Conservation (phyloP, 92 coral and sea anemone genomes). For the Galaxea fascicularis region DNA sequence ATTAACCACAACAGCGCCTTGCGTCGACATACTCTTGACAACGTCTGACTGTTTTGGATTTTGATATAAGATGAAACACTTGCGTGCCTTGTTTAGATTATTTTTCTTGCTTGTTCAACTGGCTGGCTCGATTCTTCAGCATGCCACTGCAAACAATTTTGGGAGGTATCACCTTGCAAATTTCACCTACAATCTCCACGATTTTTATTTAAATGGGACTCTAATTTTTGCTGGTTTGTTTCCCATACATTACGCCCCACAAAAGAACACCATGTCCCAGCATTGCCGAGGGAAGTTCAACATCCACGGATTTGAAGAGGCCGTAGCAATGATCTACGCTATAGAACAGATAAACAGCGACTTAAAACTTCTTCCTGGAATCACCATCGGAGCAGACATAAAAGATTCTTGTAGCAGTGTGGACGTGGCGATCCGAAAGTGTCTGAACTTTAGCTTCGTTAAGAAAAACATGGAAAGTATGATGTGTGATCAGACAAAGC, state of each 20-base stretch:
- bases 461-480: conserved; percentile 59
- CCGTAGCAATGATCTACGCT: conserved; percentile 87
- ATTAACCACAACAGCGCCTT: not conserved
- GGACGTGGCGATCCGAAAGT: conserved; percentile 84
- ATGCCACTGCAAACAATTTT: not conserved
- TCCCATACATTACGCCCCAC: conserved; percentile 76
- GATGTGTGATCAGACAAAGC: conserved; percentile 18
- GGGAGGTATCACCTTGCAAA: not conserved
- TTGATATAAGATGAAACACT: conserved; percentile 33
- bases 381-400: conserved; percentile 80
- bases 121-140: not conserved
- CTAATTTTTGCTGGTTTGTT: conserved; percentile 86
- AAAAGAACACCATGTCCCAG: conserved; percentile 35
- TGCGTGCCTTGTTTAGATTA: not conserved
- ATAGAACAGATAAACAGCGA: conserved; percentile 74
- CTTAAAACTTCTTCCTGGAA: conserved; percentile 77
- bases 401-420: conserved; percentile 87
- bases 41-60: conserved; percentile 1
- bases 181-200: conserved; percentile 5
- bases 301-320: conserved; percentile 78
- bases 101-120: conserved; percentile 18
- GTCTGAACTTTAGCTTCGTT: conserved; percentile 87
- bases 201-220: conserved; percentile 66
- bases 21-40: conserved; percentile 12
- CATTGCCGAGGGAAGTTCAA: conserved; percentile 76